phyloP scores from a whole-genome alignment of 1,140 invertebrate species.

The Triops cancriformis region DNA sequence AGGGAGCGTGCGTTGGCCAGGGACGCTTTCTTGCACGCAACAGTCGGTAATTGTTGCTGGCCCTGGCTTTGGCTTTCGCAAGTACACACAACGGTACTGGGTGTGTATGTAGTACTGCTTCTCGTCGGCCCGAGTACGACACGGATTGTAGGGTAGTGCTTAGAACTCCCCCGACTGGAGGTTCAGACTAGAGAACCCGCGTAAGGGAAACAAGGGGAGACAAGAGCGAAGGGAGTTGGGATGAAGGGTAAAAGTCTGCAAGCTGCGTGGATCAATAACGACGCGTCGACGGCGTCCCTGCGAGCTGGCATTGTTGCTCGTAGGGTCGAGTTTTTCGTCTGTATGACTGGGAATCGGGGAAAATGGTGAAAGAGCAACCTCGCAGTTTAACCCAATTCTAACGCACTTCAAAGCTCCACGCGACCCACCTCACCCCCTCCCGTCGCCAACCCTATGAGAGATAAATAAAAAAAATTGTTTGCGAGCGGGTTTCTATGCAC shows the following conservation, averaged over 20 bases:
- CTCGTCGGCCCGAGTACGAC: too few relatives aligned
- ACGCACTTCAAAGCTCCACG: neutral
- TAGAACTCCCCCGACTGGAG: too few relatives aligned
- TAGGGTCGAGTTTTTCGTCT: neutral
- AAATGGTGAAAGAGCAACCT: neutral
- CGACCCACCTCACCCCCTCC: neutral
- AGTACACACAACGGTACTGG: too few relatives aligned
- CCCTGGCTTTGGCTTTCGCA: neutral
- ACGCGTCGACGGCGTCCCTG: conserved; percentile 11
- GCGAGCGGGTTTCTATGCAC: neutral
- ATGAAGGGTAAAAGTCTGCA: neutral
- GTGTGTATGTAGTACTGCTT: too few relatives aligned
- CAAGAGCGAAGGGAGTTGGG: neutral
- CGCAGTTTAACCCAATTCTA: neutral
- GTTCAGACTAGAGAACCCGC: neutral
- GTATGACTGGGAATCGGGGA: neutral
- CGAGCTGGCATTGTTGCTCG: neutral
- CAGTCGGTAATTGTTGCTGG: neutral
- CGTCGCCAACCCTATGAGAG: neutral
- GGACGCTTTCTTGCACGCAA: neutral
- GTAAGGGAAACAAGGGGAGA: neutral
- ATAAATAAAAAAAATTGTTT: too few relatives aligned
- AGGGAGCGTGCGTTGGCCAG: neutral
- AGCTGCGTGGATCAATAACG: conserved; percentile 12
- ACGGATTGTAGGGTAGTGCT: too few relatives aligned